Base-by-base conservation (phyloP, 2,113 vertebrate genomes). In the Elaphurus davidianus region DNA sequence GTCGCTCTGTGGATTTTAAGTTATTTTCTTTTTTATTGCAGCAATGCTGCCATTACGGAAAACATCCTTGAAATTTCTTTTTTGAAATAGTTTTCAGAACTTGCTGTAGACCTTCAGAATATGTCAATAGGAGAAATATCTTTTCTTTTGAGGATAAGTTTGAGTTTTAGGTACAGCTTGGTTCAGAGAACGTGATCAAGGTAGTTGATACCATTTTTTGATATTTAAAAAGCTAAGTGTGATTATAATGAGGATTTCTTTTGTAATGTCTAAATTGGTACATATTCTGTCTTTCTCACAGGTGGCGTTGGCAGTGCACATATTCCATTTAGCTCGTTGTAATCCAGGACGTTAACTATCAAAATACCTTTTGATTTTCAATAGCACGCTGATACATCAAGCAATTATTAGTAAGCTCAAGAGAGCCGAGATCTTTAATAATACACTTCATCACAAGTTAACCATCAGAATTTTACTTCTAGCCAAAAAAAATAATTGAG, bases 361-460 rank as follows among this genome's bases (percentile, higher is more conserved):
- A 67, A 33, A 78, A 84, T 79, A 60, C 43, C 25, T 86, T 94
- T 83, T 90, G 57, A 89, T 84, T 96, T 92, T 93, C 67, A 96
- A 74, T 57, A 87, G 52, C 54, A 36, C 13, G n/a, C 25, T 83
- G 78, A 90, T 97, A 79, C 87, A 91, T 96, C 71, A 94, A 45
- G 59, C 23, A 40, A 57, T 54, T 59, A 52, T 81, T 97, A 90
- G 88, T 57, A 86, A 97, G 50, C 71, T 91, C 27, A 27, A 57
- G 52, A 98, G 59, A 90, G 40, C 59, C 40, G 45, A 93, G 84
- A 45, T 91, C 64, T 85, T 95, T 78, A 92, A 79, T 85, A 54
- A 74, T 87, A 47, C 28, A 43, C 52, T 71, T 79, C 89, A 45
- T 96, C 30, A 93, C 28, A 78, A 82, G 52, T 60, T 64, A 88